Percentiles rank a stretch among this genome's conserved stretches.
phyloP scores from a whole-genome alignment of 2,888 invertebrate species.

The Himalopsyche kuldschensis region DNA sequence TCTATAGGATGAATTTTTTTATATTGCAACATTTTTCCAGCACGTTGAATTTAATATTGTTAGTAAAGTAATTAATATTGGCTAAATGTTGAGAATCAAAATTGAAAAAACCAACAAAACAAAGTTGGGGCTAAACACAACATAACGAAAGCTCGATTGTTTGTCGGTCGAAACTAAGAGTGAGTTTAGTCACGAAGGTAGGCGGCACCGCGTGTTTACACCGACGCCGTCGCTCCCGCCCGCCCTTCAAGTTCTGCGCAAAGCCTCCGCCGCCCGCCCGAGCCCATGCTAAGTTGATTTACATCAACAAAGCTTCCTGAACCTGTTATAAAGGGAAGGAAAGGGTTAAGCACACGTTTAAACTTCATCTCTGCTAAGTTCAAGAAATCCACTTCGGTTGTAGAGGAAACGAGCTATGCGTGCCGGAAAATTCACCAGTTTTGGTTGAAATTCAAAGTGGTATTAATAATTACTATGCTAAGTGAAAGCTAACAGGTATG shows the following conservation, averaged over 20 bases:
- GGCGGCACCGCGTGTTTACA: constrained; percentile 15
- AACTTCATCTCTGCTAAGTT: constrained; percentile 27
- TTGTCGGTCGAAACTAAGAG: constrained; percentile 18
- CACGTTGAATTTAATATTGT: background rate
- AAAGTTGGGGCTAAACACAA: constrained; percentile 5
- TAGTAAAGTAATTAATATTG: background rate
- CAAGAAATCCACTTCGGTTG: constrained; percentile 21
- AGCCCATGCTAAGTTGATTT: constrained; percentile 34
- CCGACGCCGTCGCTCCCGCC: background rate
- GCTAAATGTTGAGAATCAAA: background rate
- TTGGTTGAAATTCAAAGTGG: constrained; percentile 18
- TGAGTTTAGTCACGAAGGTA: constrained; percentile 22
- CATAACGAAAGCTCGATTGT: constrained; percentile 19
- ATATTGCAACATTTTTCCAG: too few species aligned
- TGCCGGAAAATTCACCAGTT: constrained; percentile 28
- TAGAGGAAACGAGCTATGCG: constrained; percentile 22
- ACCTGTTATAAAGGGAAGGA: constrained; percentile 33
- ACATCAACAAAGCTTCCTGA: constrained; percentile 37
- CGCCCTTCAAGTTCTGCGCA: background rate
- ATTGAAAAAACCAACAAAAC: background rate
- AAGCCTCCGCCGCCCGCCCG: constrained; percentile 1
- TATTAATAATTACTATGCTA: constrained; percentile 26
- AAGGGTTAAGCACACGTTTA: constrained; percentile 36
- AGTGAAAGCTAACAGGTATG: constrained; percentile 16
- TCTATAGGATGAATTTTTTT: too few species aligned